phyloP scores from a whole-genome alignment of 2,888 invertebrate genomes.

The Erebia aethiops region DNA sequence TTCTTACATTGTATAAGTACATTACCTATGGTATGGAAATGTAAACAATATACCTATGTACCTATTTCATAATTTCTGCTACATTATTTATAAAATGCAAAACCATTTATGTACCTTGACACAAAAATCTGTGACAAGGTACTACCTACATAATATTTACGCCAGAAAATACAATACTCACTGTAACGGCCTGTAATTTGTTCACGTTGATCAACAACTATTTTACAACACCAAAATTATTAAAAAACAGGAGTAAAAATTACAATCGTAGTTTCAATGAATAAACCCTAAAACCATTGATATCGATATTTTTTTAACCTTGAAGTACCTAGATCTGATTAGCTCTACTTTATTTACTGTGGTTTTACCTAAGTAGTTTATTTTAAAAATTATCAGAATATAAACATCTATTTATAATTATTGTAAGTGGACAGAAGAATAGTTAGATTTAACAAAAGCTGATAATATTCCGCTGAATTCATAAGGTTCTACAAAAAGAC shows the following conservation, averaged over 20 bases:
- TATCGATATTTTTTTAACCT: background rate
- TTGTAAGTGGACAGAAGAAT: too few relatives aligned
- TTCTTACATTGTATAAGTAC: constrained; percentile 60
- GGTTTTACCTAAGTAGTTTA: too few relatives aligned
- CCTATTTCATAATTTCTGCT: constrained; percentile 60
- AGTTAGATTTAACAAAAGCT: too few relatives aligned
- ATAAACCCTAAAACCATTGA: background rate
- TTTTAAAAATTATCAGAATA: too few relatives aligned
- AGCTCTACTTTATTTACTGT: too few relatives aligned
- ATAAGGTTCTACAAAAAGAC: constrained; percentile 4
- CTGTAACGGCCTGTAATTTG: constrained; percentile 79
- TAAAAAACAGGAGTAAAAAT: constrained; percentile 70
- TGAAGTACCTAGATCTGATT: too few relatives aligned
- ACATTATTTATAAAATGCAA: constrained; percentile 58
- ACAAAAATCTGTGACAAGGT: constrained; percentile 50
- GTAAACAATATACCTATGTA: constrained; percentile 67
- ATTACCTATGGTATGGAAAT: constrained; percentile 63
- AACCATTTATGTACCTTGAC: constrained; percentile 46
- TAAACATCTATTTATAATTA: too few relatives aligned
- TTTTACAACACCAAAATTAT: constrained; percentile 76
- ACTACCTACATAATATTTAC: constrained; percentile 52
- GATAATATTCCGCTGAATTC: too few relatives aligned
- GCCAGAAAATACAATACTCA: constrained; percentile 67
- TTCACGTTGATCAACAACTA: constrained; percentile 77
- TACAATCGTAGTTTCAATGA: constrained; percentile 59